Evolutionary conservation across 1,140 invertebrate species (phyloP), one percentile per base, ranked within the genome.

Genomic region (Drosophila setifemur): DNA sequence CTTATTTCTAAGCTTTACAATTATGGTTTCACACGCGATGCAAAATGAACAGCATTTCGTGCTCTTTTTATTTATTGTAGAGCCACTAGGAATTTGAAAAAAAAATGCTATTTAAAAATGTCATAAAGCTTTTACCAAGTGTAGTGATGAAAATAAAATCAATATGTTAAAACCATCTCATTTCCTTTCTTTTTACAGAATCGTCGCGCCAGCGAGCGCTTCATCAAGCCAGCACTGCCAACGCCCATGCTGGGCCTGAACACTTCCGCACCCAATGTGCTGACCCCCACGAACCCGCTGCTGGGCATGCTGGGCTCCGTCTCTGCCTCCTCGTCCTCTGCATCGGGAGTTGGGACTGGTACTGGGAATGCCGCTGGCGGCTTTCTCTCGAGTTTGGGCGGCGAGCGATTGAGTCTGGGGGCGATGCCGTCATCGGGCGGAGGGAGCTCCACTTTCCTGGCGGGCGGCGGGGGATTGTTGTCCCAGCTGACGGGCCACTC

Each of bases 161-260:
- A n/a, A n/a, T n/a, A n/a, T n/a, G n/a, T n/a, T n/a, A n/a, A n/a
- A n/a, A n/a, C n/a, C n/a, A n/a, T n/a, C n/a, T n/a, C n/a, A n/a
- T n/a, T n/a, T n/a, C n/a, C 14, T 37, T 45, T 61, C 67, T 87
- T 5, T 19, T 81, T 90, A 14, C 89, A 94, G 77, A 92, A 92
- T 78, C 92, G 95, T 57, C 93, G 94, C 50, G 92, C 94, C 33
- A 94, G 94, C 70, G 95, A 96, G 77, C 92, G 95, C 78, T 96
- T 96, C 78, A 94, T 96, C 18, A 96, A 96, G 88, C 95, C 95
- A 52, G 93, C 93, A 66, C 93, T 93, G 89, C 94, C 93, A 42
- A 89, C 89, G 47, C 88, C 89, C 40, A 85, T 83, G 68, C 48
- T 90, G 54, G 87, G 90, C 23, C 68, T 90, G 0, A 90, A 90